phyloP scores from a whole-genome alignment of 2,797 vertebrate genomes.

The Bufotes viridis region DNA sequence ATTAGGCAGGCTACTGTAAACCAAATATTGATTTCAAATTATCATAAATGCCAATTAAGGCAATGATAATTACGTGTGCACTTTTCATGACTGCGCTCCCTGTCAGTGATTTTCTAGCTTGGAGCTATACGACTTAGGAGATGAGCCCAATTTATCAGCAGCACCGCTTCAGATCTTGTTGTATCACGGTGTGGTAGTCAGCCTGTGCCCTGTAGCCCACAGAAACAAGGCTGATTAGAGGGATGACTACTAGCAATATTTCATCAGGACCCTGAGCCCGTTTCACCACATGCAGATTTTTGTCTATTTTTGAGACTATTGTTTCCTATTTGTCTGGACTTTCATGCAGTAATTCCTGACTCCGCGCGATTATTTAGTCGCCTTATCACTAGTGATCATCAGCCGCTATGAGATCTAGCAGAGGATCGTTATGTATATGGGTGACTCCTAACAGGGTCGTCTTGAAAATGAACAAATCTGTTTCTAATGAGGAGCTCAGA shows the following conservation, averaged over 20 bases:
- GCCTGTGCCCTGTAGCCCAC: slow-evolving; percentile 26
- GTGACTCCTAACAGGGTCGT: background rate
- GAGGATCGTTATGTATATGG: background rate
- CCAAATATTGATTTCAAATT: slow-evolving; percentile 43
- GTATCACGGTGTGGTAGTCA: slow-evolving; percentile 56
- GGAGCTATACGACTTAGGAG: slow-evolving; percentile 60
- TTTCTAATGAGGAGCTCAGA: slow-evolving; percentile 23
- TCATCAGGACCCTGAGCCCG: no score
- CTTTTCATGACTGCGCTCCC: slow-evolving; percentile 25
- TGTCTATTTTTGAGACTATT: background rate
- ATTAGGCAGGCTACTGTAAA: background rate
- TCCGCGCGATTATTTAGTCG: no score
- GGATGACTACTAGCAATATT: background rate
- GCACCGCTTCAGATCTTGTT: slow-evolving; percentile 62
- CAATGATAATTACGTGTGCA: slow-evolving; percentile 47
- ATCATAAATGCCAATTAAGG: slow-evolving; percentile 53
- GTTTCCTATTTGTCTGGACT: background rate
- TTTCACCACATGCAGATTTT: background rate
- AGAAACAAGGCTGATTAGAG: background rate
- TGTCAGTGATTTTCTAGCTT: slow-evolving; percentile 48
- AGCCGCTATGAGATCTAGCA: background rate
- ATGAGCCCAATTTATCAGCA: slow-evolving; percentile 64
- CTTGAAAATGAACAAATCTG: slow-evolving; percentile 13
- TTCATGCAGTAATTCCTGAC: no score
- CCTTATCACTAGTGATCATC: no score